Base-by-base conservation (phyloP, 2,113 vertebrate species). In the Baryphthengus martii region DNA sequence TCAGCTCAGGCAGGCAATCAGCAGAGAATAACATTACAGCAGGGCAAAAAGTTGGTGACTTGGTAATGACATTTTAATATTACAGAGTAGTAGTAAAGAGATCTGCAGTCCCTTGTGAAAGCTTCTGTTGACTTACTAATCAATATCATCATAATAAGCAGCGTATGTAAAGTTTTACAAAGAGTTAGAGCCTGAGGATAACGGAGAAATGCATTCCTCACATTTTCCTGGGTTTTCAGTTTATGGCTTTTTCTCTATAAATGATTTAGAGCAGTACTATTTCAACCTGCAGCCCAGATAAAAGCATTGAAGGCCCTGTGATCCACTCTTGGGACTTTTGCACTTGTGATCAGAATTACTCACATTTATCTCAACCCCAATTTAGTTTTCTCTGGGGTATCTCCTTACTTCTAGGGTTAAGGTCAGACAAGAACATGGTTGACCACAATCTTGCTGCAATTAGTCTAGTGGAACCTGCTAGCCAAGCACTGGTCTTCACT, bases 51-150 rank as follows among this genome's bases (percentile, higher is more conserved):
- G 81, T 97, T 97, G 88, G 89, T 96, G 90, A 97, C 95, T 98
- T 94, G 86, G 94, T 98, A 98, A 98, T 98, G 96, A 96, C 94
- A 97, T 98, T 98, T 98, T 98, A 98, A 98, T 98, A 96, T 96
- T 97, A 96, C 95, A 94, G 91, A 97, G 88, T 91, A 95, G 89
- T 92, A 94, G 95, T 95, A 95, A 92, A 98, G 92, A 98, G 93
- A 97, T 96, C 93, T 96, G 88, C 83, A 96, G 80, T 98, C 97
- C 89, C 96, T 90, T 96, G 81, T 95, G 97, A 96, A 96, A 66
- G 88, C 62, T 97, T 97, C 96, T 97, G 97, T 98, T 98, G 97
- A 97, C 95, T 98, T 97, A 97, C 96, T 98, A 98, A 98, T 98
- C 98, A 97, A 98, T 98, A 98, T 95, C 89, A 94, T 97, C 96